A percentile compares a stretch with the other conserved stretches of the same genome.
Evolutionary conservation across 2,797 vertebrate genomes (phyloP).

Genomic region (Sebastes aleutianus): DNA sequence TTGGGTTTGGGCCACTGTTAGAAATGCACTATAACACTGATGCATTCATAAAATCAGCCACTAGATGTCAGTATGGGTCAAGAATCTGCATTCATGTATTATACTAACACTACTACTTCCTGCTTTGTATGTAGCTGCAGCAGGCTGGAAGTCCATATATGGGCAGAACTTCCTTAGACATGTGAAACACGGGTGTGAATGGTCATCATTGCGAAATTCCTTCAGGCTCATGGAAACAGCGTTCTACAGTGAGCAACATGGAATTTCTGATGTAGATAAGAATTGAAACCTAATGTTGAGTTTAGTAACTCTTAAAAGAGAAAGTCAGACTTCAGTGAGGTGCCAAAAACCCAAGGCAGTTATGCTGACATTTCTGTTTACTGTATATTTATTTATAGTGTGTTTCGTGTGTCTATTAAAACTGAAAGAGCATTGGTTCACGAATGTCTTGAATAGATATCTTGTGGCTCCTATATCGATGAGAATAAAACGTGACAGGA

Average conservation of each 20-base stretch:
- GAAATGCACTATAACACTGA: not conserved
- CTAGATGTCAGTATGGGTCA: conserved; percentile 58
- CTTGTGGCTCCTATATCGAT: not conserved
- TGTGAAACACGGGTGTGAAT: conserved; percentile 36
- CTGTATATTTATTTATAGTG: not conserved
- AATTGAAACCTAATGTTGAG: not conserved
- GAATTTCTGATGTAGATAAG: conserved; percentile 38
- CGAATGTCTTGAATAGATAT: not conserved
- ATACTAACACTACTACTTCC: conserved; percentile 29
- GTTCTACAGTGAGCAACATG: not conserved
- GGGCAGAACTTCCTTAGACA: conserved; percentile 62
- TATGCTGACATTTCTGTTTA: not conserved
- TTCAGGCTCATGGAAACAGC: conserved; percentile 53
- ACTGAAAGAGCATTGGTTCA: not conserved
- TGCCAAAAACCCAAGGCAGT: not conserved
- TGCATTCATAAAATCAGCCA: conserved; percentile 21
- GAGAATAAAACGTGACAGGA: not conserved
- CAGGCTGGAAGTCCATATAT: conserved; percentile 64
- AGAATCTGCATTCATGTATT: not conserved
- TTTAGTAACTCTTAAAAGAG: not conserved
- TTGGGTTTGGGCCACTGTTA: too few species aligned
- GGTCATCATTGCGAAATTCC: conserved; percentile 42
- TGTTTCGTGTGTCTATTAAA: not conserved
- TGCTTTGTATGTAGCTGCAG: conserved; percentile 22
- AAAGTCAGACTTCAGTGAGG: not conserved